A percentile compares a stretch with the other conserved stretches of the same genome.
Evolutionary conservation across 2,888 invertebrate species (phyloP).

Genomic region (Microchrysa polita): DNA sequence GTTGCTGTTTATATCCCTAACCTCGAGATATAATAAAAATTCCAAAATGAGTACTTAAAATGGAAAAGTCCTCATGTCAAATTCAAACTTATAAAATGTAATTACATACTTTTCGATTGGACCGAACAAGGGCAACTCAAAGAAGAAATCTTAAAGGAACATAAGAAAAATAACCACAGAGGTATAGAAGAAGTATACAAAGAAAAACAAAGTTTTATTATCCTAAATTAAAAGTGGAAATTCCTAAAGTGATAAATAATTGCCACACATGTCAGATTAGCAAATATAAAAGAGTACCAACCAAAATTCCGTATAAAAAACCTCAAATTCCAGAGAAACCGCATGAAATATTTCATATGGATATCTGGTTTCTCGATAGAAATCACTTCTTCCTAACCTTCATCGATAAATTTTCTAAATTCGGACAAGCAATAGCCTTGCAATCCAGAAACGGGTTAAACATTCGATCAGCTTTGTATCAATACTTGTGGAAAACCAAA

Average conservation of each 20-base stretch:
- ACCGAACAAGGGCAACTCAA: neutral
- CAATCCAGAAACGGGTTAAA: constrained; percentile 39
- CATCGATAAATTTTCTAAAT: constrained; percentile 31
- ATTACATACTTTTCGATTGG: neutral
- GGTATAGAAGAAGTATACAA: constrained; percentile 26
- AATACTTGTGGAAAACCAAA: constrained; percentile 27
- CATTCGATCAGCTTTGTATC: constrained; percentile 21
- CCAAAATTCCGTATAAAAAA: constrained; percentile 41
- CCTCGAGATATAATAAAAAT: neutral
- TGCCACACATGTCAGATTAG: constrained; percentile 37
- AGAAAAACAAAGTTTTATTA: constrained; percentile 29
- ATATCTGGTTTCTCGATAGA: constrained; percentile 14
- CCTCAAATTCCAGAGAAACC: neutral
- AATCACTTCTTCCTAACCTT: constrained; percentile 40
- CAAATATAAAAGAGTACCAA: constrained; percentile 44
- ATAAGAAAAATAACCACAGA: neutral
- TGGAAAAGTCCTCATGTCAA: constrained; percentile 17
- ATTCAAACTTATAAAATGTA: neutral
- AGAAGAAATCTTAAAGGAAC: constrained; percentile 13
- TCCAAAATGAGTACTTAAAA: constrained; percentile 5
- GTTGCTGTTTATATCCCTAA: neutral
- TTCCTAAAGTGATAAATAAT: constrained; percentile 42
- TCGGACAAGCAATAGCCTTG: neutral
- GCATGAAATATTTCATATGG: neutral
- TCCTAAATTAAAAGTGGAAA: constrained; percentile 33